Percentiles rank a stretch among this genome's conserved stretches.
These are phyloP conservation scores for Sminthurinus signatus DNA, from an alignment of 1,140 invertebrate genomes.

Conservation along the genomic window DNA sequence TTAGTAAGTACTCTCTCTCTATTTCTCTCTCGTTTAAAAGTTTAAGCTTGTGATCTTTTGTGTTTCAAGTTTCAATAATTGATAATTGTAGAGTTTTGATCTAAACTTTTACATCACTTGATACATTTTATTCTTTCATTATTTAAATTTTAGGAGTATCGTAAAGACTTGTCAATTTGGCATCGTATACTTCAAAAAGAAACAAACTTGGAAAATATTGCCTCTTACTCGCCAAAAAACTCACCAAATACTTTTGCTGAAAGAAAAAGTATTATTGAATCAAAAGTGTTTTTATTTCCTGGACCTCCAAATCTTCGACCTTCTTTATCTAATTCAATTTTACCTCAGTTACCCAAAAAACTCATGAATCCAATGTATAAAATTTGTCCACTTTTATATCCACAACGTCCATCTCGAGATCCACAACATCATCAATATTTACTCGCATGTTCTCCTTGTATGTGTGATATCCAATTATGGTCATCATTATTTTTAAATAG, in stretches of 20 bases:
- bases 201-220: not conserved
- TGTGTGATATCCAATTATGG: slow-evolving; percentile 34
- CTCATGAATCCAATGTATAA: slow-evolving; percentile 37
- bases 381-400: slow-evolving; percentile 25
- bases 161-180: slow-evolving; percentile 34
- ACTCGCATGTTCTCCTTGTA: slow-evolving; percentile 20
- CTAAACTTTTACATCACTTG: not conserved
- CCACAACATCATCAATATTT: not conserved
- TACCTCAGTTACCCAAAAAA: slow-evolving; percentile 12
- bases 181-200: slow-evolving; percentile 29
- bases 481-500: slow-evolving; percentile 24
- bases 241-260: not conserved
- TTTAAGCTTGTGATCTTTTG: too few species aligned
- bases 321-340: not conserved
- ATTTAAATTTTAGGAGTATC: slow-evolving; percentile 19
- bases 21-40: too few species aligned
- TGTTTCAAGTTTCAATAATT: too few species aligned
- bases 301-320: not conserved
- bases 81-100: slow-evolving; percentile 5
- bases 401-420: not conserved
- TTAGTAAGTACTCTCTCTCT: slow-evolving; percentile 12
- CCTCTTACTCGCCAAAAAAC: not conserved
- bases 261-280: not conserved
- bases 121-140: not conserved
- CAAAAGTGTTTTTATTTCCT: slow-evolving; percentile 1